Evolutionary conservation across 1,140 invertebrate species (phyloP).

Genomic region (Zeugodacus cucurbitae): DNA sequence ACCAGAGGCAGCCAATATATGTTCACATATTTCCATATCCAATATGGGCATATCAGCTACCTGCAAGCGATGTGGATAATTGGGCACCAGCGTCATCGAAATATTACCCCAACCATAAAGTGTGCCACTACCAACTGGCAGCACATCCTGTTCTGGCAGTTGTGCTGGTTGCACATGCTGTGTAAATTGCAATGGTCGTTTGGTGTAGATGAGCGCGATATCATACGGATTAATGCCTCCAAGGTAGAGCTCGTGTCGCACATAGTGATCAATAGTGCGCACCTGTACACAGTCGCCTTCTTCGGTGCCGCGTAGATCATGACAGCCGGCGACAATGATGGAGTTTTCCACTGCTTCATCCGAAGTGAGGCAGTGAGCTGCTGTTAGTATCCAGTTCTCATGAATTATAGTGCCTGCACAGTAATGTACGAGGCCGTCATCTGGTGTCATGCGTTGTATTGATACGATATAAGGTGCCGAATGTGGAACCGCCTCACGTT

Average conservation of each 20-base stretch:
- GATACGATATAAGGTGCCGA: constrained; percentile 64
- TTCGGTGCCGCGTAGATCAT: constrained; percentile 55
- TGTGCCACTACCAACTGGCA: constrained; percentile 66
- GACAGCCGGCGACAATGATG: constrained; percentile 60
- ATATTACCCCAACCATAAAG: constrained; percentile 69
- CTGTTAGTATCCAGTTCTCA: constrained; percentile 63
- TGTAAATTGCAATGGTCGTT: constrained; percentile 58
- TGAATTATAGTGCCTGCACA: constrained; percentile 63
- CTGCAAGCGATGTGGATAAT: constrained; percentile 66
- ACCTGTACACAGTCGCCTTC: constrained; percentile 54
- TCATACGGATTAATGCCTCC: constrained; percentile 68
- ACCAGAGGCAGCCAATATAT: constrained; percentile 55
- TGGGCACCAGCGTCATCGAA: constrained; percentile 62
- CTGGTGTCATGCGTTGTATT: constrained; percentile 59
- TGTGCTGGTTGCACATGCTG: constrained; percentile 65
- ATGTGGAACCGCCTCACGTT: constrained; percentile 58
- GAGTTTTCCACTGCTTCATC: constrained; percentile 55
- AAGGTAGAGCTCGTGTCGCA: constrained; percentile 58
- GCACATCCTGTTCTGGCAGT: constrained; percentile 64
- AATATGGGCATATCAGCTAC: constrained; percentile 66
- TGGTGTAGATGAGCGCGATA: constrained; percentile 69
- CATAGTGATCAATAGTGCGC: constrained; percentile 58
- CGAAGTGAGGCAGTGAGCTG: constrained; percentile 60
- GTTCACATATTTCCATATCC: constrained; percentile 61
- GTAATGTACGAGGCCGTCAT: constrained; percentile 58